These are phyloP conservation scores for Elymnias hypermnestra DNA, from an alignment of 1,140 invertebrate species.

Conservation along the genomic window DNA sequence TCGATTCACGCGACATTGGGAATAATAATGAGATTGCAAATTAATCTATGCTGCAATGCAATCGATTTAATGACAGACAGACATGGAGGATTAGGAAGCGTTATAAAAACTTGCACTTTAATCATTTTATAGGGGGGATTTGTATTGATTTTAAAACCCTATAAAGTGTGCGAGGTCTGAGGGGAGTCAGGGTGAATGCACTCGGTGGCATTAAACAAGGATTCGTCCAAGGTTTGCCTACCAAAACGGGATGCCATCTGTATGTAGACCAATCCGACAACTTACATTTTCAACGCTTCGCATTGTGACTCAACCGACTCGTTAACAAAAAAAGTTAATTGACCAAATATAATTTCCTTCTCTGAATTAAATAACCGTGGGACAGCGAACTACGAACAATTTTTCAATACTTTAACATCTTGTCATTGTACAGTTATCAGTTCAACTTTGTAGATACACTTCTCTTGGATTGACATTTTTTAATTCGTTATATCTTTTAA, in stretches of 20 bases:
- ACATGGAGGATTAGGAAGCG: constrained; percentile 18
- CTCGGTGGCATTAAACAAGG: constrained; percentile 44
- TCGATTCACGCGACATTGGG: constrained; percentile 16
- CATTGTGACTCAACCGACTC: too few species aligned
- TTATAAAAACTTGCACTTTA: constrained; percentile 20
- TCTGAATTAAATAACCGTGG: too few species aligned
- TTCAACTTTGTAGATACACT: too few species aligned
- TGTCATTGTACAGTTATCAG: too few species aligned
- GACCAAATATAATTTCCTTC: too few species aligned
- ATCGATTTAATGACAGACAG: constrained; percentile 12
- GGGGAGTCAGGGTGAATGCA: constrained; percentile 61
- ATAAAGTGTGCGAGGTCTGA: constrained; percentile 37
- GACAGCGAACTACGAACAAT: too few species aligned
- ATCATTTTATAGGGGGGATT: constrained; percentile 29
- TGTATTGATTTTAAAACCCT: constrained; percentile 70
- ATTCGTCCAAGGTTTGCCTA: constrained; percentile 43
- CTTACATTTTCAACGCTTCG: background rate
- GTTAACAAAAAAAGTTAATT: too few species aligned
- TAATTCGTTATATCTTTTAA: too few species aligned
- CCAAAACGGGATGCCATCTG: constrained; percentile 51
- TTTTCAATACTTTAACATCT: too few species aligned
- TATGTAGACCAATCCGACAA: constrained; percentile 10
- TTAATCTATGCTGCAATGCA: constrained; percentile 18
- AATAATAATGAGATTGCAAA: constrained; percentile 23
- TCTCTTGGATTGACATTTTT: too few species aligned